Evolutionary conservation across 2,888 invertebrate genomes (phyloP), one percentile per base, ranked within the genome.

Genomic region (Dryocosmus kuriphilus): DNA sequence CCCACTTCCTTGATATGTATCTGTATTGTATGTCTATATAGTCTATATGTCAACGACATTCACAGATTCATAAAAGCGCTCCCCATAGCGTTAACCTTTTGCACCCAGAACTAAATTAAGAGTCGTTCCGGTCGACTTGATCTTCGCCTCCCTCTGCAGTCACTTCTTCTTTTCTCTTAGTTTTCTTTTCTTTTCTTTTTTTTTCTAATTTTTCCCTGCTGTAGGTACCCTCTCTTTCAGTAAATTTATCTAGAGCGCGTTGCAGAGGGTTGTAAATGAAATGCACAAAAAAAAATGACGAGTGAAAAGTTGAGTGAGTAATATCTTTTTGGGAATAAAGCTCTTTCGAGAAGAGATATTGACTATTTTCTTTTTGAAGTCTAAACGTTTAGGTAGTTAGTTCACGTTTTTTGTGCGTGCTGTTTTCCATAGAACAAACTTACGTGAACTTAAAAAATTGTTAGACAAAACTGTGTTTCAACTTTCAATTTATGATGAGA

Each of bases 31-130:
- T 51, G 8, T 4, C 19, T 51, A 51, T 51, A n/a, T 51, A n/a
- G 24, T 57, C 57, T 57, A 57, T 24, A 57, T 57, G 24, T 57
- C 74, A 27, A 57, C 75, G 32, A 80, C 80, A 82, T 81, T 81
- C 77, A 81, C 73, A 77, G 77, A 81, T 74, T 77, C 84, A 81
- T 81, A 81, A 41, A 35, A 65, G 63, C 60, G 46, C 79, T 77
- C 82, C 75, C 82, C 76, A 24, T 24, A 24, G 74, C 62, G 80
- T 84, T 85, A 85, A 87, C 83, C 84, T 87, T 79, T 84, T 84
- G 83, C 85, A 82, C 84, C 81, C 81, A 78, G 78, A 82, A 86
- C 83, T 85, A 87, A 88, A 88, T 88, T 86, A 85, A 87, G 87
- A 86, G 85, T 86, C 86, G 86, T 87, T 86, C 83, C 85, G 85